These are phyloP conservation scores for Cyprinodon tularosa DNA, from an alignment of 2,113 vertebrate species.

Conservation along the genomic window DNA sequence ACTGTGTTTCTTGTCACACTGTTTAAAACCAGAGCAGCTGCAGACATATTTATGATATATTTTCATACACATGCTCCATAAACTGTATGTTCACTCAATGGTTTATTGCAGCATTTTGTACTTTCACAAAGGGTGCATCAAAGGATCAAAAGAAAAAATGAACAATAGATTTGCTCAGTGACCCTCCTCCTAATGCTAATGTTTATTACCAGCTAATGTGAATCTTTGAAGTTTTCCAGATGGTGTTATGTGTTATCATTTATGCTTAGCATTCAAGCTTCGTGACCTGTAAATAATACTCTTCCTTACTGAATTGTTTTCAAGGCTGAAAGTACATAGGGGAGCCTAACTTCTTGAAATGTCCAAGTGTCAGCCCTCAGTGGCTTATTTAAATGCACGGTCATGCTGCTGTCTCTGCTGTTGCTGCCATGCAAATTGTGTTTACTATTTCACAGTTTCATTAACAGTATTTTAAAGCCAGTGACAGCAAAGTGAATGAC, in stretches of 20 bases:
- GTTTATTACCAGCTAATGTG: conserved; percentile 79
- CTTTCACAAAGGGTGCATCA: conserved; percentile 38
- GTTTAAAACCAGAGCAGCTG: conserved; percentile 25
- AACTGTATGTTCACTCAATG: conserved; percentile 36
- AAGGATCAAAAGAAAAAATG: conserved; percentile 39
- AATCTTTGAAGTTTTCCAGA: conserved; percentile 83
- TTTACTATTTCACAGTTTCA: conserved; percentile 25
- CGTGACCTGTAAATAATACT: conserved; percentile 80
- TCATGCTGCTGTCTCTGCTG: not conserved
- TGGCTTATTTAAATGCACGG: conserved; percentile 25
- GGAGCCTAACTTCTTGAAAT: conserved; percentile 60
- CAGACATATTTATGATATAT: conserved; percentile 39
- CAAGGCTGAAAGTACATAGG: conserved; percentile 78
- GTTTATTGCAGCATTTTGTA: conserved; percentile 57
- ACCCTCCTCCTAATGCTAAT: conserved; percentile 71
- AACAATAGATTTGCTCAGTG: conserved; percentile 70
- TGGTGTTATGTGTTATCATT: conserved; percentile 78
- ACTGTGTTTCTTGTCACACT: conserved; percentile 28
- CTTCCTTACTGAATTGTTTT: conserved; percentile 72
- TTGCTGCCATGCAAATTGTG: conserved; percentile 6
- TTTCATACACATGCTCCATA: conserved; percentile 45
- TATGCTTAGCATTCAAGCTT: conserved; percentile 75
- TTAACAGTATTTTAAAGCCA: conserved; percentile 22
- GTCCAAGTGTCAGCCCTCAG: conserved; percentile 26
- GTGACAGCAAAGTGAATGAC: conserved; percentile 25